Percentiles rank a stretch among this genome's conserved stretches.
Conservation (phyloP, 2,797 vertebrate species). For the Hydrophis major region DNA sequence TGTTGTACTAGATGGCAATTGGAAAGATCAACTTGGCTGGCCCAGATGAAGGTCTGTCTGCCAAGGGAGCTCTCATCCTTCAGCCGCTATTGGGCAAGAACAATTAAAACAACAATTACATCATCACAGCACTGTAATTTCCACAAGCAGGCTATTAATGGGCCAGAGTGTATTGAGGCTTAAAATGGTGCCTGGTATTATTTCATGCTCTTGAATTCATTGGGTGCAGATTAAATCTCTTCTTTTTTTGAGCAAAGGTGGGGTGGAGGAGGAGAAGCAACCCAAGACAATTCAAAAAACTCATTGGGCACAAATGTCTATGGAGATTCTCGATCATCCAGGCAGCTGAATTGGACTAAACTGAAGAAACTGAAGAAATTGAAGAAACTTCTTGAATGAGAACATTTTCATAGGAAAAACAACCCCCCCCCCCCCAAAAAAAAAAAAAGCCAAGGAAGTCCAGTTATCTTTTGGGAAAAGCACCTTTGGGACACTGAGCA, state of each 20-base stretch:
- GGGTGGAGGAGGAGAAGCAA: background rate
- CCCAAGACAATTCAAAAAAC: background rate
- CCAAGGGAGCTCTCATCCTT: conserved; percentile 42
- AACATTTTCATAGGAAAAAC: background rate
- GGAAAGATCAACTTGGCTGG: conserved; percentile 36
- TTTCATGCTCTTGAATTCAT: background rate
- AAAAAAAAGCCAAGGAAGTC: background rate
- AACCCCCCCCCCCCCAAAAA: no score
- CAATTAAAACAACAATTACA: conserved; percentile 42
- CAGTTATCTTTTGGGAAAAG: background rate
- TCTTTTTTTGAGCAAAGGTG: background rate
- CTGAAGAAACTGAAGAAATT: background rate
- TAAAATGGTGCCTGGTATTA: background rate
- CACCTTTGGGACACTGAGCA: background rate
- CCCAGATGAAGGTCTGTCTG: conserved; percentile 42
- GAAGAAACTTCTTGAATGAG: background rate
- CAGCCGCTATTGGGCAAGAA: conserved; percentile 33
- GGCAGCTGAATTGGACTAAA: background rate
- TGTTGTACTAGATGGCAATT: conserved; percentile 27
- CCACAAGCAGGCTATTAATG: conserved; percentile 30
- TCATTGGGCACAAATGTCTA: background rate
- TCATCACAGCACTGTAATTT: conserved; percentile 41
- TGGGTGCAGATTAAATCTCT: background rate
- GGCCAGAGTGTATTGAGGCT: conserved; percentile 16
- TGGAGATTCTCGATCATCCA: background rate